Percentiles rank a stretch among this genome's conserved stretches.
phyloP scores from a whole-genome alignment of 2,888 invertebrate species.

The Incurvaria masculella region DNA sequence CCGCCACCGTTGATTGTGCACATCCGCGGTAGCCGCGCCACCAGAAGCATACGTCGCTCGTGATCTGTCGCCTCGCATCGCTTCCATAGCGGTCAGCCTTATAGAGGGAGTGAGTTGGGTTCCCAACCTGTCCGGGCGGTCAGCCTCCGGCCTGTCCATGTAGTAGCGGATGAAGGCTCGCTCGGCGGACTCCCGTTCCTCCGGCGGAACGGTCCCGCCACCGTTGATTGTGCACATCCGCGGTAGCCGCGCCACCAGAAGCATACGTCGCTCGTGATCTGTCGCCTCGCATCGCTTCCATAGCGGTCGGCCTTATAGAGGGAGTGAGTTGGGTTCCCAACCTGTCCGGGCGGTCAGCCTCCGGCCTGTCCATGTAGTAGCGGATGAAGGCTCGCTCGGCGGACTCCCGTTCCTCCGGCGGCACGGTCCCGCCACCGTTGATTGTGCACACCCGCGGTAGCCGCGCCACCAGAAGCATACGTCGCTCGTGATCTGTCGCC shows the following conservation, averaged over 20 bases:
- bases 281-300: conserved; percentile 80
- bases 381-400: conserved; percentile 92
- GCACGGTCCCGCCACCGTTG: conserved; percentile 86
- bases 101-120: no score
- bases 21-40: conserved; percentile 85
- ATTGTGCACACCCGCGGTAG: conserved; percentile 81
- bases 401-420: conserved; percentile 82
- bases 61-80: conserved; percentile 83
- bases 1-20: conserved; percentile 88
- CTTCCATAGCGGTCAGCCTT: conserved; percentile 73
- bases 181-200: conserved; percentile 90
- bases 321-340: no score
- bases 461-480: conserved; percentile 83
- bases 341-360: conserved; percentile 79
- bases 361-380: conserved; percentile 86
- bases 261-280: conserved; percentile 83
- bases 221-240: conserved; percentile 86
- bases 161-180: conserved; percentile 90
- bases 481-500: conserved; percentile 84
- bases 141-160: conserved; percentile 82
- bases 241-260: conserved; percentile 84
- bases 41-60: conserved; percentile 80
- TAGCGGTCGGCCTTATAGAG: conserved; percentile 70
- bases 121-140: conserved; percentile 81
- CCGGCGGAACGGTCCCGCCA: conserved; percentile 76